A percentile compares a stretch with the other conserved stretches of the same genome.
phyloP scores from a whole-genome alignment of 2,888 invertebrate genomes.

The Chalcis sispes region DNA sequence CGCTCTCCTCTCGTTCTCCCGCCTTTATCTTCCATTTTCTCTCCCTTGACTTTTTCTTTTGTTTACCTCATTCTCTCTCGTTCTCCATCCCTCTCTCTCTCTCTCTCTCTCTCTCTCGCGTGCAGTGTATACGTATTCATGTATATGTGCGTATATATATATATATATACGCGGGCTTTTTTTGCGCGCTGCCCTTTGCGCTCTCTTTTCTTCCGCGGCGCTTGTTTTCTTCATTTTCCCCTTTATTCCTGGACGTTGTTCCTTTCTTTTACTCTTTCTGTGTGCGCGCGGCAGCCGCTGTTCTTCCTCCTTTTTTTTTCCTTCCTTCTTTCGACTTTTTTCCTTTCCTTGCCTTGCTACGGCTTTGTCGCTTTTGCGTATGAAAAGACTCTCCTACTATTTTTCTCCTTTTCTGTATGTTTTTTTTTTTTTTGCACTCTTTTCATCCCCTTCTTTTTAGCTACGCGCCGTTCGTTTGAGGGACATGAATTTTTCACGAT shows the following conservation, averaged over 20 bases:
- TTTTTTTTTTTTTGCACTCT: too few relatives aligned
- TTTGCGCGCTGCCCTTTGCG: constrained; percentile 34
- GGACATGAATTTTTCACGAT: constrained; percentile 33
- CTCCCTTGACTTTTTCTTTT: constrained; percentile 50
- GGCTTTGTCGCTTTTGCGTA: constrained; percentile 12
- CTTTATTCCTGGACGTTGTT: constrained; percentile 50
- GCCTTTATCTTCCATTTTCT: constrained; percentile 57
- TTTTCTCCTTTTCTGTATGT: too few relatives aligned
- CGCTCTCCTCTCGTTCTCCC: constrained; percentile 52
- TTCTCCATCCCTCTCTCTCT: constrained; percentile 6
- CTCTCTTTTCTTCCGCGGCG: constrained; percentile 40
- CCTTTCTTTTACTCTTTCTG: constrained; percentile 47
- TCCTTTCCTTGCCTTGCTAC: neutral
- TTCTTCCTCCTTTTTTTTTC: neutral
- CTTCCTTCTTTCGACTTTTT: constrained; percentile 13
- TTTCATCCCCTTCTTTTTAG: too few relatives aligned
- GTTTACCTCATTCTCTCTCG: constrained; percentile 18
- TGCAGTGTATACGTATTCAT: too few relatives aligned
- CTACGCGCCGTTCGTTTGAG: constrained; percentile 2
- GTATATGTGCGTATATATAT: too few relatives aligned
- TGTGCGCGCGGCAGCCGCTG: constrained; percentile 23
- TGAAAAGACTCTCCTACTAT: constrained; percentile 22
- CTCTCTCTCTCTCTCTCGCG: constrained; percentile 27
- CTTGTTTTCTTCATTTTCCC: constrained; percentile 45
- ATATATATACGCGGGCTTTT: constrained; percentile 39